Base-by-base conservation (phyloP, 2,888 invertebrate genomes). In the Zelleria hepariella region DNA sequence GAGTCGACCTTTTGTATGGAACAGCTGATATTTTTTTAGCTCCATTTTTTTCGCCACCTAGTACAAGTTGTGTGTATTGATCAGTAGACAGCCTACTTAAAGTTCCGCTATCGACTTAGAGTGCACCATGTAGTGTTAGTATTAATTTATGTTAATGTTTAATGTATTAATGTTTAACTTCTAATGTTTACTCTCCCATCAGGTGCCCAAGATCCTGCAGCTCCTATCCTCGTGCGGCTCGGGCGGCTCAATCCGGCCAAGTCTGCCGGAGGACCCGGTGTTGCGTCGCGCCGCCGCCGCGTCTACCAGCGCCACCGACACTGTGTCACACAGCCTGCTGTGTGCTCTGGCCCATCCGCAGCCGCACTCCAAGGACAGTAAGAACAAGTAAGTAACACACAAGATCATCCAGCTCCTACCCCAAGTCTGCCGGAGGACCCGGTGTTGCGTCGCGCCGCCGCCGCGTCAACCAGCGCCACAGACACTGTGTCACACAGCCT, bases 401-500 rank as follows among this genome's bases (percentile, higher is more conserved):
- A 49, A n/a, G n/a, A 32, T 10, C 32, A 10, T 10, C 32, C 6
- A 10, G n/a, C 48, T 10, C 48, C 15, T 48, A 18, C 18, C 4
- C 48, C 59, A 23, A 55, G 64, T 78, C 81, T 61, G 76, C 78
- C 60, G 57, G 65, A 61, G 62, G n/a, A 68, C 67, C 26, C 76
- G 78, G 62, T 69, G 73, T 71, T 52, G 54, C 55, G 56, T 56
- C 52, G 47, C n/a, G 73, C 68, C 26, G 72, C 84, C 69, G 89
- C 86, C 24, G 81, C 76, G 65, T 86, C 89, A 69, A 89, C 91
- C 58, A 90, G 91, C 77, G 89, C 91, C 57, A 89, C 95, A 59
- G 96, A 96, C 82, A 90, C 91, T 64, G 92, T 95, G 70, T 93
- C 95, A 55, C 96, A 96, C 77, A 91, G 93, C 60, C 81, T 96